Evolutionary conservation across 2,888 invertebrate species (phyloP).

Genomic region (Eugnorisma glareosa): DNA sequence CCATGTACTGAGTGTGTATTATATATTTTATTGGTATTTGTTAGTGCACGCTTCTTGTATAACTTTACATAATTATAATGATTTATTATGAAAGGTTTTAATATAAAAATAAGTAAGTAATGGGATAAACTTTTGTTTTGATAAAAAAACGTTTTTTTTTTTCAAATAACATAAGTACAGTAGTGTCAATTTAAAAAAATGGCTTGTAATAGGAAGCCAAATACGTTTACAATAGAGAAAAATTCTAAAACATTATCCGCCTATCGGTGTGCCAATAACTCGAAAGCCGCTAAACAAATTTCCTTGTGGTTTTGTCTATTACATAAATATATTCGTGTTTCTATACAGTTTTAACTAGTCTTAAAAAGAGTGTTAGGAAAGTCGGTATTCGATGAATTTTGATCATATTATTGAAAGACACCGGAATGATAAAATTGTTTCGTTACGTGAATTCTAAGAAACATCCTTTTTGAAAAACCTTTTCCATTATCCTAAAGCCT

Average conservation of each 20-base stretch:
- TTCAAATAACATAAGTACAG: neutral
- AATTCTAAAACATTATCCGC: neutral
- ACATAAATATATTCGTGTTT: neutral
- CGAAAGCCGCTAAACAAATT: slow-evolving; percentile 13
- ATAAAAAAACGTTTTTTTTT: slow-evolving; percentile 18
- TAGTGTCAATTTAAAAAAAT: neutral
- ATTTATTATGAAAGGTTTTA: slow-evolving; percentile 31
- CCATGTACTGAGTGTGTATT: slow-evolving; percentile 33
- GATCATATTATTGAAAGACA: neutral
- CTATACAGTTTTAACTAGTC: neutral
- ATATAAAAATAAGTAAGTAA: slow-evolving; percentile 33
- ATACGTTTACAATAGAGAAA: neutral
- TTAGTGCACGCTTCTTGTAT: slow-evolving; percentile 1
- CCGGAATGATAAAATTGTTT: neutral
- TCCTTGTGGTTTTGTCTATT: slow-evolving; percentile 4
- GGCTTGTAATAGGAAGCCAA: neutral
- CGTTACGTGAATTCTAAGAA: neutral
- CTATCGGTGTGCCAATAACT: slow-evolving; percentile 10
- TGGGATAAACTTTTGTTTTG: slow-evolving; percentile 12
- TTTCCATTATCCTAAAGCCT: slow-evolving; percentile 21
- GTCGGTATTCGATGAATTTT: slow-evolving; percentile 2
- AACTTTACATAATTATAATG: slow-evolving; percentile 7
- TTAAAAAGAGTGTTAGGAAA: neutral
- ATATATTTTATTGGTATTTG: slow-evolving; percentile 16
- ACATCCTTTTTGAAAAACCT: slow-evolving; percentile 2